phyloP scores from a whole-genome alignment of 2,888 invertebrate species.

The Danaus chrysippus region DNA sequence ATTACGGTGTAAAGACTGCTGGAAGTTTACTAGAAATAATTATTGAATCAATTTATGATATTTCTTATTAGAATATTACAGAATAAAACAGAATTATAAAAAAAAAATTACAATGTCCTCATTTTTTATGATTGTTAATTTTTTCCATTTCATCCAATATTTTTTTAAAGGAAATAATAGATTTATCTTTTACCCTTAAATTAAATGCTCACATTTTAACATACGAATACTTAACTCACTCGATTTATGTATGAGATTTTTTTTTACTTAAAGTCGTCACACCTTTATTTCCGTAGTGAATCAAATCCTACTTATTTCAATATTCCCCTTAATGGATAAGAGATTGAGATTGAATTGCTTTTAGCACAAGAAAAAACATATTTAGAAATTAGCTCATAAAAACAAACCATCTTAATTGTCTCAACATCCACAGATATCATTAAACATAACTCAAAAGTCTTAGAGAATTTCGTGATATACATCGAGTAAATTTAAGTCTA shows the following conservation, averaged over 20 bases:
- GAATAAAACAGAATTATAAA: too few relatives aligned
- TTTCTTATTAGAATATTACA: background rate
- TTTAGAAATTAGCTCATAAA: too few relatives aligned
- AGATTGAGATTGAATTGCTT: background rate
- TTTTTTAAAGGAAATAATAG: too few relatives aligned
- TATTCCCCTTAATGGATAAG: conserved; percentile 2
- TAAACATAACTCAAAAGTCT: too few relatives aligned
- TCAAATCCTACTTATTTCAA: conserved; percentile 41
- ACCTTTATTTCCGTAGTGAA: conserved; percentile 59
- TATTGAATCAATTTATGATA: background rate
- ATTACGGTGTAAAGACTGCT: conserved; percentile 24
- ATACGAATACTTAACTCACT: background rate
- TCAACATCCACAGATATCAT: too few relatives aligned
- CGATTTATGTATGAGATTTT: background rate
- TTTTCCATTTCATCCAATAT: too few relatives aligned
- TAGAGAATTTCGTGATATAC: too few relatives aligned
- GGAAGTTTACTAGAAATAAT: conserved; percentile 18
- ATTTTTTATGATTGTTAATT: too few relatives aligned
- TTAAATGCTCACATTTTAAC: background rate
- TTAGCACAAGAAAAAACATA: too few relatives aligned
- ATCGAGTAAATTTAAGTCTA: conserved; percentile 7
- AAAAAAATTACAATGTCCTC: too few relatives aligned
- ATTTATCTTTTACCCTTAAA: background rate
- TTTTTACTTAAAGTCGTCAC: conserved; percentile 15
- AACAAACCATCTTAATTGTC: too few relatives aligned